Evolutionary conservation across 1,140 invertebrate species (phyloP), one percentile per base, ranked within the genome.

Genomic region (Harlomillsia oculata): DNA sequence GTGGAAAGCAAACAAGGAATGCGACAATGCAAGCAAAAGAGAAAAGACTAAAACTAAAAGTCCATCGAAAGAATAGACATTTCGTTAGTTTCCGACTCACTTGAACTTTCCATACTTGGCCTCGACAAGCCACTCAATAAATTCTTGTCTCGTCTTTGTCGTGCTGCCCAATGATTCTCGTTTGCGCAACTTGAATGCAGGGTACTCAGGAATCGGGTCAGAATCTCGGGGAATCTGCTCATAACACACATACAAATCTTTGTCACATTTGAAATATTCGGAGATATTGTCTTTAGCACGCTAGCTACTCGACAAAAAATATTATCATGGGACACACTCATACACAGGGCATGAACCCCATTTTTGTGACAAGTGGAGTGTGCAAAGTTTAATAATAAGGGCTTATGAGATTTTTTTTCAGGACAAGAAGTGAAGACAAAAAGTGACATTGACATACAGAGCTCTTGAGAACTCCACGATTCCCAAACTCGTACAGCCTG

Each of bases 401-500:
- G n/a, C n/a, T n/a, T n/a, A n/a, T n/a, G n/a, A n/a, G n/a, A 3
- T 21, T 4, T 11, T 44, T 23, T 6, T 5, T 44, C 2, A 44
- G 14, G 9, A 44, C 18, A 29, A 9, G 20, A 18, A n/a, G 14
- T 8, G n/a, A 9, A n/a, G 8, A 34, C 8, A 34, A 34, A 34
- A 48, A 43, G 13, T 48, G 5, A 48, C 45, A 18, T 32, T 48
- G n/a, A n/a, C n/a, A n/a, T n/a, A n/a, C n/a, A n/a, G n/a, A n/a
- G 28, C 32, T 52, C 28, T 43, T 41, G 20, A 58, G 32, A 21
- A 58, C 21, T 16, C 56, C 56, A 16, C 39, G 21, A 45, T 45
- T 41, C 21, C 56, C 56, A n/a, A 41, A 58, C 39, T 58, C 56
- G 20, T 58, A 58, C 2, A 58, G 29, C 9, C 28, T 30, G 18